Evolutionary conservation across 2,888 invertebrate genomes (phyloP).

Genomic region (Geotrupes spiniger): DNA sequence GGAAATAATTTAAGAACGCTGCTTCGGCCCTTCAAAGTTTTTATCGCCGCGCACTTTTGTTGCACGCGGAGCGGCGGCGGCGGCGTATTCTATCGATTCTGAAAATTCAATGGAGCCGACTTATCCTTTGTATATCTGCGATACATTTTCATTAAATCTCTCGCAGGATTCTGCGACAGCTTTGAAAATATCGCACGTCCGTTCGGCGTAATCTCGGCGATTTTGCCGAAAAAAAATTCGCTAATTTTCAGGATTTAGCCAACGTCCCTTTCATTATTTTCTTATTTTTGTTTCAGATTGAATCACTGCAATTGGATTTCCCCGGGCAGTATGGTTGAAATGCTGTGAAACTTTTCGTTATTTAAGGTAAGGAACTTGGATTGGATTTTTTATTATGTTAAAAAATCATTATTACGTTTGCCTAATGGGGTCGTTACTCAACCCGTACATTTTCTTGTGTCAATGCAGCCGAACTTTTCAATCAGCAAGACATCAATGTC

Average conservation of each 20-base stretch:
- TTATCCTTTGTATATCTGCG: constrained; percentile 21
- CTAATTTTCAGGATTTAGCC: neutral
- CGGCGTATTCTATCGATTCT: constrained; percentile 33
- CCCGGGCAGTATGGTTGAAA: constrained; percentile 10
- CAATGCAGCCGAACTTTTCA: too few species aligned
- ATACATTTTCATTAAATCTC: neutral
- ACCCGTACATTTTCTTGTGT: too few species aligned
- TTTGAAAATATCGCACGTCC: too few species aligned
- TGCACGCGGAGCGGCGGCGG: constrained; percentile 26
- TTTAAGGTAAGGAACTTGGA: constrained; percentile 15
- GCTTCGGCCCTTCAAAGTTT: constrained; percentile 30
- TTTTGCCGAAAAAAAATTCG: too few species aligned
- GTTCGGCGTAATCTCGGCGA: too few species aligned
- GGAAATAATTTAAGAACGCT: constrained; percentile 36
- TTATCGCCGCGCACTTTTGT: constrained; percentile 32
- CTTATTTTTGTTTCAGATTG: constrained; percentile 14
- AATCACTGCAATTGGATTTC: constrained; percentile 3
- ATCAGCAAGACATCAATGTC: neutral
- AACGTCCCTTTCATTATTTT: constrained; percentile 1
- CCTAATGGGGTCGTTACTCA: too few species aligned
- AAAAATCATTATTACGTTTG: too few species aligned
- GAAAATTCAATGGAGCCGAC: constrained; percentile 30
- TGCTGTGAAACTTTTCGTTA: constrained; percentile 13
- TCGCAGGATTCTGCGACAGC: too few species aligned
- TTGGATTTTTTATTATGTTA: too few species aligned